Conservation (phyloP, 1,140 invertebrate species). For the Choristoneura fumiferana region DNA sequence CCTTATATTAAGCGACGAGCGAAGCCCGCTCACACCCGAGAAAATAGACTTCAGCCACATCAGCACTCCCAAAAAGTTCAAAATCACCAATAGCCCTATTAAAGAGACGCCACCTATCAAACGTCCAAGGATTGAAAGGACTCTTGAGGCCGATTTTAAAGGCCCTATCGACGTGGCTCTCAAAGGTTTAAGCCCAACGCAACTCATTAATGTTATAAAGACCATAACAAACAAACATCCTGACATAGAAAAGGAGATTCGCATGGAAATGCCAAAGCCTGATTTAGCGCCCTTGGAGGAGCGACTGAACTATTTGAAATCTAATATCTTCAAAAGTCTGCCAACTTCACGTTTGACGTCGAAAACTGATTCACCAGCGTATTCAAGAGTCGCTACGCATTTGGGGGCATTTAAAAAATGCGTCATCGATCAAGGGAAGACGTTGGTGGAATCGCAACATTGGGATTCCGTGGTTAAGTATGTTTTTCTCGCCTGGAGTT, state of each 20-base stretch:
- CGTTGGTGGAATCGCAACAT: constrained; percentile 83
- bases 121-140: constrained; percentile 50
- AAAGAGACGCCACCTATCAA: constrained; percentile 64
- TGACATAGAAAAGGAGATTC: constrained; percentile 78
- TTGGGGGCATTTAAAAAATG: constrained; percentile 84
- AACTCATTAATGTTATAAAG: constrained; percentile 84
- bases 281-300: constrained; percentile 85
- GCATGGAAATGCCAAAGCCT: constrained; percentile 82
- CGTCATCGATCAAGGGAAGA: constrained; percentile 83
- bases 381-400: constrained; percentile 83
- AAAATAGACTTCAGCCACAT: constrained; percentile 68
- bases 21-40: constrained; percentile 67
- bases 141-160: constrained; percentile 44
- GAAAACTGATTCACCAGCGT: constrained; percentile 84
- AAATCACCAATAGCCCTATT: constrained; percentile 55
- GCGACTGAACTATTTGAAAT: constrained; percentile 82
- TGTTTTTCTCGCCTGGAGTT: constrained; percentile 84
- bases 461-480: constrained; percentile 87
- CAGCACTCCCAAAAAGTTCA: constrained; percentile 80
- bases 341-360: constrained; percentile 82
- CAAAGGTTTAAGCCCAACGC: constrained; percentile 83
- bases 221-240: constrained; percentile 80
- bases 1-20: constrained; percentile 78
- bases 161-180: constrained; percentile 78
- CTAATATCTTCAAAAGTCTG: constrained; percentile 85